phyloP scores from a whole-genome alignment of 2,888 invertebrate species.

The Dendrolimus houi region DNA sequence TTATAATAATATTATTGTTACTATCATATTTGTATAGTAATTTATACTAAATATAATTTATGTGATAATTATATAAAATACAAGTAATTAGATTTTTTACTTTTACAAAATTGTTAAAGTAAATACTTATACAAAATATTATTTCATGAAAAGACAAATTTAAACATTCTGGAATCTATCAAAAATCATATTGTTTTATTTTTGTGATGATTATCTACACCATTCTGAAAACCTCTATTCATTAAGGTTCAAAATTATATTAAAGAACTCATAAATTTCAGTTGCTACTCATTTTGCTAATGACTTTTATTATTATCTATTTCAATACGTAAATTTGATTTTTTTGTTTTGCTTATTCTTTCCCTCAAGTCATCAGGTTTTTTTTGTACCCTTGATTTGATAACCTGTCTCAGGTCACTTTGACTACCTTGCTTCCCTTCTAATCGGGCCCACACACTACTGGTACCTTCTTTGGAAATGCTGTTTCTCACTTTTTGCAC shows the following conservation, averaged over 20 bases:
- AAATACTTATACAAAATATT: no score
- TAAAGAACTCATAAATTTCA: no score
- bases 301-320: constrained; percentile 56
- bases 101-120: no score
- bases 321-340: constrained; percentile 64
- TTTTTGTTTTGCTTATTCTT: constrained; percentile 52
- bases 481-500: constrained; percentile 61
- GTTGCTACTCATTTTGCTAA: not conserved
- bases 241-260: no score
- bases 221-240: no score
- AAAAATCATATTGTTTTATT: no score
- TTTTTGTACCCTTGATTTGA: constrained; percentile 44
- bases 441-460: constrained; percentile 76
- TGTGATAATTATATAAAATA: no score
- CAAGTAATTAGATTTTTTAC: no score
- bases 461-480: constrained; percentile 28
- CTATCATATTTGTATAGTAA: not conserved
- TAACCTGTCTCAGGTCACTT: constrained; percentile 52
- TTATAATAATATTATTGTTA: no score
- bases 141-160: no score
- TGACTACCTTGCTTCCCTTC: constrained; percentile 40
- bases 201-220: no score
- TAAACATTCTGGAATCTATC: no score
- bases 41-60: not conserved
- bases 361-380: constrained; percentile 52